Base-by-base conservation (phyloP, 2,797 vertebrate genomes). In the Pipistrellus pipistrellus region DNA sequence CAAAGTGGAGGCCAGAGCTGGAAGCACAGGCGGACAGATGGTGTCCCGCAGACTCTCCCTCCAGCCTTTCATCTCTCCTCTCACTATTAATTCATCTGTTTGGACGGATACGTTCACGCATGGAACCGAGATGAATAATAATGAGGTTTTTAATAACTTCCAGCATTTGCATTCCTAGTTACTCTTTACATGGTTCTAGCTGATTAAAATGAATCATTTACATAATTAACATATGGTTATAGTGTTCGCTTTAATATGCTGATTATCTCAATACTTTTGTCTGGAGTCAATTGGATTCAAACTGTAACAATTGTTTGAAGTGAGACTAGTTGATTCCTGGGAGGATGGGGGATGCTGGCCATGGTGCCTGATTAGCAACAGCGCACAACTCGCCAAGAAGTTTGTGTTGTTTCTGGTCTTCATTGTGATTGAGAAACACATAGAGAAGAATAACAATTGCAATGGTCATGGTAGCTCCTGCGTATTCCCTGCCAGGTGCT, bases 211-310 rank as follows among this genome's bases (percentile, higher is more conserved):
- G 98, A 99, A 99, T 99, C 98, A 99, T 99, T 99, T 99, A 99
- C 99, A 99, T 99, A 99, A 99, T 99, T 99, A 99, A 99, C 99
- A 99, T 99, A 99, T 99, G 99, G 99, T 99, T 99, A 98, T 98
- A 99, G 98, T 98, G 98, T 99, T 99, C 98, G 98, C 98, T 99
- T 99, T 99, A 99, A 99, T 99, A 99, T 99, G 98, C 99, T 99
- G 99, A 99, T 99, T 99, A 99, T 98, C 98, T 98, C 98, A 97
- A 98, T 98, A 98, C 98, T 98, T 99, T 98, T 98, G 98, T 99
- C 98, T 98, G 93, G 98, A 99, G 98, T 99, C 98, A 98, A 98
- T 98, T 98, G 98, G 98, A 98, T 98, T 98, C 98, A 99, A 98
- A 99, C 98, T 98, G 98, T 98, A 98, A 97, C 98, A 98, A 98